Evolutionary conservation across 2,888 invertebrate species (phyloP).

Genomic region (Nymphalis c-album): DNA sequence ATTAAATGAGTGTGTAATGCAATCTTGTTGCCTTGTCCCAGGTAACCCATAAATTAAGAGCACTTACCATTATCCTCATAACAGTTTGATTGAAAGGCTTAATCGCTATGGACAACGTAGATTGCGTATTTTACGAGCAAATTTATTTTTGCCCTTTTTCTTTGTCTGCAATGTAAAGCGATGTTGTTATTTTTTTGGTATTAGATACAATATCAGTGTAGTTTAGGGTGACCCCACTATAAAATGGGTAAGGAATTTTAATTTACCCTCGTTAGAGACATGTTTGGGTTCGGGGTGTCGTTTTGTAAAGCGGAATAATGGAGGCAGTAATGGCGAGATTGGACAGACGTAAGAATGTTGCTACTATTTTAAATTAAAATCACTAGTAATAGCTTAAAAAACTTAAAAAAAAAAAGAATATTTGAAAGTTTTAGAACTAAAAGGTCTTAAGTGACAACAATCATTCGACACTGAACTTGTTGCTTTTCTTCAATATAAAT

Average conservation of each 20-base stretch:
- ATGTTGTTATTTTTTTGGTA: slow-evolving; percentile 7
- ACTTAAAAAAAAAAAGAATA: no score
- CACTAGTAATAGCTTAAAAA: no score
- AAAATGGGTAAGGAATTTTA: slow-evolving; percentile 37
- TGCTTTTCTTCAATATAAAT: no score
- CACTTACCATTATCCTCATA: slow-evolving; percentile 20
- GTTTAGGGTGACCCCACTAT: slow-evolving; percentile 28
- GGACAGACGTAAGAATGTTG: slow-evolving; percentile 39
- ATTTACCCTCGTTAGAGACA: slow-evolving; percentile 41
- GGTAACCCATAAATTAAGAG: slow-evolving; percentile 56
- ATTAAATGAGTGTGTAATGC: slow-evolving; percentile 63
- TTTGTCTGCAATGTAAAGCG: slow-evolving; percentile 14
- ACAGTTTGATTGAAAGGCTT: neutral
- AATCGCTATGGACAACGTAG: slow-evolving; percentile 5
- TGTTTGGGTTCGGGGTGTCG: slow-evolving; percentile 36
- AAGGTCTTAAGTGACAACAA: no score
- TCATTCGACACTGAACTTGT: no score
- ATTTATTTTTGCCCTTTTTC: no score
- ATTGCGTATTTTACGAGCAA: slow-evolving; percentile 6
- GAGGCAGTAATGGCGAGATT: slow-evolving; percentile 27
- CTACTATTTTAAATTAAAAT: slow-evolving; percentile 28
- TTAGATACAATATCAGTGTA: neutral
- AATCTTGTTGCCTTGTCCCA: slow-evolving; percentile 54
- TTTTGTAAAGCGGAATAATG: slow-evolving; percentile 34
- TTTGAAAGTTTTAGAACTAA: no score